Percentiles rank a stretch among this genome's conserved stretches.
These are phyloP conservation scores for Empis stercorea DNA, from an alignment of 2,888 invertebrate genomes.

Conservation along the genomic window DNA sequence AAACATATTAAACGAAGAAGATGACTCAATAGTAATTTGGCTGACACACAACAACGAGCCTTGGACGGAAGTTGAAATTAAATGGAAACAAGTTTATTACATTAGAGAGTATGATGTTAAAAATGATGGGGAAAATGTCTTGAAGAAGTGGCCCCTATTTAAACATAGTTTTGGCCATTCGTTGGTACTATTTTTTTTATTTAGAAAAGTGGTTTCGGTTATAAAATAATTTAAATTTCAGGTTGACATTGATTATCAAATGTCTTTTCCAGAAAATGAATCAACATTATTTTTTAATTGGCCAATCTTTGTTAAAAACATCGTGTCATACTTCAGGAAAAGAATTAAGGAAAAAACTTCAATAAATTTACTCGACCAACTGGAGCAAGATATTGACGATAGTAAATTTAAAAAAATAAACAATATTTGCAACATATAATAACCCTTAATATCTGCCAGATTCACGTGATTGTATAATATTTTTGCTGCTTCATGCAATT, in stretches of 20 bases:
- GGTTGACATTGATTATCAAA: constrained; percentile 7
- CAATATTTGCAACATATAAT: neutral
- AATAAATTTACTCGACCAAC: too few species aligned
- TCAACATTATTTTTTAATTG: neutral
- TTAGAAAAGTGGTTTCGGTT: neutral
- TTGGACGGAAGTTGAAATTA: constrained; percentile 4
- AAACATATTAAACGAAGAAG: too few species aligned
- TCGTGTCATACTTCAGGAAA: too few species aligned
- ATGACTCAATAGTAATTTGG: too few species aligned
- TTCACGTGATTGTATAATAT: constrained; percentile 6
- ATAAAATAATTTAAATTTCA: constrained; percentile 2
- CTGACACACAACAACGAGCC: constrained; percentile 3
- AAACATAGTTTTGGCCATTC: too few species aligned
- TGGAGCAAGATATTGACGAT: too few species aligned
- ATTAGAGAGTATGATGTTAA: neutral
- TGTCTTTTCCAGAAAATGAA: constrained; percentile 1
- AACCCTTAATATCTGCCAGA: neutral
- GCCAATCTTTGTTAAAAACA: neutral
- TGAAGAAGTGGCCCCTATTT: too few species aligned
- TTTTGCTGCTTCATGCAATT: constrained; percentile 4
- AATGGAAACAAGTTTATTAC: neutral
- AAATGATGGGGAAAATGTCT: too few species aligned
- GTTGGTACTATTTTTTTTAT: too few species aligned
- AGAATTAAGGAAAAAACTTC: too few species aligned
- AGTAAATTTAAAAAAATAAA: too few species aligned